These are phyloP conservation scores for Tiliqua scincoides DNA, from an alignment of 2,113 vertebrate genomes.

Conservation along the genomic window DNA sequence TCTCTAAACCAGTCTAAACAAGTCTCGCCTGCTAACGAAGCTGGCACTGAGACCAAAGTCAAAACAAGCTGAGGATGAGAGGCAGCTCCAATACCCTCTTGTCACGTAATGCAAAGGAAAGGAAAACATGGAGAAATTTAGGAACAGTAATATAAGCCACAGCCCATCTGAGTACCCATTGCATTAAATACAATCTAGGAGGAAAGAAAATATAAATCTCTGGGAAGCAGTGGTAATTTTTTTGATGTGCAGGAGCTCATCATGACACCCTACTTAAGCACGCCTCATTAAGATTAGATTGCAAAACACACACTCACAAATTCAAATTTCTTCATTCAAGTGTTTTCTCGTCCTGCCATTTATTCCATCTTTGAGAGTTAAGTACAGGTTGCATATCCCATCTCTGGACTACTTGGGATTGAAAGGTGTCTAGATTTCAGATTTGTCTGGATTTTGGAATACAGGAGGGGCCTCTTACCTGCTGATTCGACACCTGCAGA, in stretches of 20 bases:
- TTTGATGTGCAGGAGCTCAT: not conserved
- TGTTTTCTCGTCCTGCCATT: too few relatives aligned
- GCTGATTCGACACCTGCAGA: too few relatives aligned
- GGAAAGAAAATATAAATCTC: not conserved
- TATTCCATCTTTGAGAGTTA: too few relatives aligned
- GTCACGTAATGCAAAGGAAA: not conserved
- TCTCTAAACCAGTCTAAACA: slow-evolving; percentile 20
- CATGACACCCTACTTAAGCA: too few relatives aligned
- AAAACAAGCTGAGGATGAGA: not conserved
- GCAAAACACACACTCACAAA: too few relatives aligned
- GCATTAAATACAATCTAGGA: not conserved
- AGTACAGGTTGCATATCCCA: too few relatives aligned
- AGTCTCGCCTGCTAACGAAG: not conserved
- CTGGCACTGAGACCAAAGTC: slow-evolving; percentile 11
- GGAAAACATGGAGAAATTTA: slow-evolving; percentile 16
- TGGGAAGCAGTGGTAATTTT: not conserved
- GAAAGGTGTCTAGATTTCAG: too few relatives aligned
- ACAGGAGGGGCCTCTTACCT: too few relatives aligned
- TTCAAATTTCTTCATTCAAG: too few relatives aligned
- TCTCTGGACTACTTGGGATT: too few relatives aligned
- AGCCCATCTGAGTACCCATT: not conserved
- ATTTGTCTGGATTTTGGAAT: too few relatives aligned
- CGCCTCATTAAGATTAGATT: too few relatives aligned
- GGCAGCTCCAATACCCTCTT: not conserved
- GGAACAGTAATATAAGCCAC: not conserved